phyloP scores from a whole-genome alignment of 2,113 vertebrate species.

The Lepisosteus osseus region DNA sequence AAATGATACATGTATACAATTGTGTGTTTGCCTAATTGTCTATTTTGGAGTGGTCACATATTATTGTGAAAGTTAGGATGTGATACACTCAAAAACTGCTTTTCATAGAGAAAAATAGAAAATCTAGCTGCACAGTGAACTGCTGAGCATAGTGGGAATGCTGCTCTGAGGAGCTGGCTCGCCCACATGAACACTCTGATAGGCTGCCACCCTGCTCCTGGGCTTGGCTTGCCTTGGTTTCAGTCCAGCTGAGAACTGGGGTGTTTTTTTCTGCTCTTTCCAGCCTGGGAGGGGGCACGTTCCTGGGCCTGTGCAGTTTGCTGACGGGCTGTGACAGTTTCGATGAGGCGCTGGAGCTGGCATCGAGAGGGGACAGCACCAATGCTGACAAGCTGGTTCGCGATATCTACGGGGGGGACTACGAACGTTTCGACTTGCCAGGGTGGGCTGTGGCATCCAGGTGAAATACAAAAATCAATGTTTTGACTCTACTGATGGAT shows the following conservation, averaged over 20 bases:
- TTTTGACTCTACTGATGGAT: not conserved
- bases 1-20: no score
- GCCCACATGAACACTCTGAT: no score
- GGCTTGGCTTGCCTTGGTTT: no score
- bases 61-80: no score
- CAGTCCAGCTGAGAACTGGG: not conserved
- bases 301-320: conserved; percentile 83
- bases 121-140: no score
- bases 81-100: no score
- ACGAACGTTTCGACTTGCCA: conserved; percentile 79
- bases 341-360: conserved; percentile 85
- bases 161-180: no score
- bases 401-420: conserved; percentile 85
- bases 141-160: no score
- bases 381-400: conserved; percentile 87
- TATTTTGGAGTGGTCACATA: no score
- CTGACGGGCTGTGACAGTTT: conserved; percentile 86
- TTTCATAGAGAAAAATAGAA: no score
- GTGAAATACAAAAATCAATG: conserved; percentile 40
- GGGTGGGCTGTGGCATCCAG: conserved; percentile 83
- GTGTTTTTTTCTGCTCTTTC: conserved; percentile 5
- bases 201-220: no score
- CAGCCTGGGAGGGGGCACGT: conserved; percentile 84
- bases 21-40: no score
- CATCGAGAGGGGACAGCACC: conserved; percentile 82